Conservation (phyloP, 2,113 vertebrate species). For the Tachysurus fulvidraco region DNA sequence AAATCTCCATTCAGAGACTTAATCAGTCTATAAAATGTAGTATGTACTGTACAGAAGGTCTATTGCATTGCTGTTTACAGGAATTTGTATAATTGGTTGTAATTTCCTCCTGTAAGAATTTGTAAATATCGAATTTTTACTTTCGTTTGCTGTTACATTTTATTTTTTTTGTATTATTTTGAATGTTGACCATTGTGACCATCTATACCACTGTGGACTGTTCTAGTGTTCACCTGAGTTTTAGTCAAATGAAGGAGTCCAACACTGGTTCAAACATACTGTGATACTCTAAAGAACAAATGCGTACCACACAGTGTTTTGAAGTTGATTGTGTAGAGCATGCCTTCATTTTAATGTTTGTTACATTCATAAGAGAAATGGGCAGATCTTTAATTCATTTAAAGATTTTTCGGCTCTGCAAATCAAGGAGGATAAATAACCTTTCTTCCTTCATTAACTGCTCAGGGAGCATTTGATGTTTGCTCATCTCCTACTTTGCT, state of each 20-base stretch:
- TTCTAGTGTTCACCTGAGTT: constrained; percentile 16
- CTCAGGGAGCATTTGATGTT: constrained; percentile 38
- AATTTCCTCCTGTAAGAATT: constrained; percentile 27
- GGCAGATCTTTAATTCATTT: neutral
- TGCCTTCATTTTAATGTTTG: neutral
- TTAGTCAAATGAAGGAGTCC: constrained; percentile 29
- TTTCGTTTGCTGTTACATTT: constrained; percentile 30
- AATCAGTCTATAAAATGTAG: constrained; percentile 60
- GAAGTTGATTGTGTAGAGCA: constrained; percentile 9
- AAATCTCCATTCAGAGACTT: neutral
- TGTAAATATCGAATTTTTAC: constrained; percentile 42
- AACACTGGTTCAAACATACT: constrained; percentile 16
- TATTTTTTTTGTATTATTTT: constrained; percentile 20
- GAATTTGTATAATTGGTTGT: constrained; percentile 41
- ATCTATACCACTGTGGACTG: constrained; percentile 13
- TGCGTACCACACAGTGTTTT: constrained; percentile 46
- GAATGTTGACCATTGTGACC: neutral
- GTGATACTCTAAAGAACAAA: constrained; percentile 5
- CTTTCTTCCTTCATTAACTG: neutral
- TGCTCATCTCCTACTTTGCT: neutral
- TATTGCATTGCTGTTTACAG: constrained; percentile 38
- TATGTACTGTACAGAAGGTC: constrained; percentile 60
- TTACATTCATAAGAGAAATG: neutral
- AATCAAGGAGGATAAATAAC: constrained; percentile 18
- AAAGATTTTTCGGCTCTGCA: constrained; percentile 22